Evolutionary conservation across 2,888 invertebrate species (phyloP), one percentile per base, ranked within the genome.

Genomic region (Polyommatus icarus): DNA sequence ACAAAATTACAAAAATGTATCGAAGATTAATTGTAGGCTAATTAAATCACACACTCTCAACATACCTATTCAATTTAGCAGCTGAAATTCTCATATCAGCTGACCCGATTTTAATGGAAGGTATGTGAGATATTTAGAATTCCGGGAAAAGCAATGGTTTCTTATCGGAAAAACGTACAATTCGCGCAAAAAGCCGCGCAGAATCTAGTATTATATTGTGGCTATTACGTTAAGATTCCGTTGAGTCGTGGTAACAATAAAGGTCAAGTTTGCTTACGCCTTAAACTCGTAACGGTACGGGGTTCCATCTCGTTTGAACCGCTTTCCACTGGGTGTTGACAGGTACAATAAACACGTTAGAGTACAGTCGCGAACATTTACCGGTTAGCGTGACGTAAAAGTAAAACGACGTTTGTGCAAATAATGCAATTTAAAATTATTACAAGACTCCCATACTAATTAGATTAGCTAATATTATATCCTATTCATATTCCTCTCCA

Each of bases 241-340:
- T 67, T 67, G 67, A 67, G 15, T 67, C 0, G 67, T 15, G 29
- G 67, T 67, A 67, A 67, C 29, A 29, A 67, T 29, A 32, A 67
- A 67, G 67, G 67, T 67, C 67, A 32, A 29, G 67, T 67, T 32
- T 32, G 67, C 67, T 67, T 67, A 18, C 18, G 67, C 29, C 29
- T 67, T 67, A 29, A 67, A 67, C 6, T 67, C 15, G 6, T 67
- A 67, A 67, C 32, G 67, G 67, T 67, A 67, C 32, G 29, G 67
- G 67, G 67, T 67, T 67, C 67, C 67, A 67, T 67, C 29, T 67
- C 67, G 18, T 32, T 67, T 32, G 29, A 67, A 67, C 67, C 67
- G 32, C 67, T 67, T 61, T 24, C 61, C 67, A 32, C 61, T 67
- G 50, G 50, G 50, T 18, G 67, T 67, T 29, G 67, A 67, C 67